Base-by-base conservation (phyloP, 2,888 invertebrate genomes). In the Hydropsyche betteni region DNA sequence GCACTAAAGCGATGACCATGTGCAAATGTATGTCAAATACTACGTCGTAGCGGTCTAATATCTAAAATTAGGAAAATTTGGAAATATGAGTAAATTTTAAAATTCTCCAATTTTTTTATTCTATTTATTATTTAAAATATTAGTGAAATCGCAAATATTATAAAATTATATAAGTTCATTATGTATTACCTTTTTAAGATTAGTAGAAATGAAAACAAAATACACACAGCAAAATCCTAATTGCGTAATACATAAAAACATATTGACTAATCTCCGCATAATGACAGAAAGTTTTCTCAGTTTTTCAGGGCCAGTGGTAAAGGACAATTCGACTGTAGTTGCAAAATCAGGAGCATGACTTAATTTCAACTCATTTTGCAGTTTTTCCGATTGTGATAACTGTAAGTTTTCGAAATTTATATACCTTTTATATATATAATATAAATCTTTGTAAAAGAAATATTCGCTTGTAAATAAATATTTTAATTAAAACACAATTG, bases 141-240 rank as follows among this genome's bases (percentile, higher is more conserved):
- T 2, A 51, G 2, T 2, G 2, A n/a, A 24, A 51, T 12, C 51
- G 51, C 2, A 51, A n/a, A 51, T 51, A n/a, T 51, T 24, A 24
- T 24, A 24, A 24, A 24, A 24, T 24, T 24, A 24, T 24, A 24
- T 24, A 24, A 24, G 24, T 24, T 24, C 24, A 24, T 24, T 24
- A 2, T 33, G 2, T 33, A 61, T 81, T 77, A 93, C 94, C 90
- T 93, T 90, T 84, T 93, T 89, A 77, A 95, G 84, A 84, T 96
- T 97, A 78, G 92, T 91, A 10, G 97, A 93, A 80, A 98, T 94
- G 84, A 98, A 98, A 16, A 98, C 95, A 81, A 98, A 94, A 85
- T 99, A 99, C 38, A 98, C 95, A 84, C 97, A 98, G 85, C 99
- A 99, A 86, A 99, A 98, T 77, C 99, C 99, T 78, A 99, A 88